Base-by-base conservation (phyloP, 2,113 vertebrate genomes). In the Bubo bubo region DNA sequence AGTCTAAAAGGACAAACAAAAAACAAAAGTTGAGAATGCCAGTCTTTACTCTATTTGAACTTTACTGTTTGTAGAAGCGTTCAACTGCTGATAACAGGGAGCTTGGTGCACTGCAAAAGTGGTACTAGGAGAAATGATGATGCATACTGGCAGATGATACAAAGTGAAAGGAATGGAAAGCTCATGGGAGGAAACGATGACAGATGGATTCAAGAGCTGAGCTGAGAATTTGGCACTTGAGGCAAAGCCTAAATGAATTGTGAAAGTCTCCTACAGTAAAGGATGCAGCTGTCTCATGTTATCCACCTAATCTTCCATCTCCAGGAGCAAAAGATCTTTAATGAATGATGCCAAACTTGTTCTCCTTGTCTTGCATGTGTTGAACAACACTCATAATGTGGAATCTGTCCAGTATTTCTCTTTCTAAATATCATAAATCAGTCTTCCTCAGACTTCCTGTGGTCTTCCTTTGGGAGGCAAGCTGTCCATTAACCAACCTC, bases 221-320 rank as follows among this genome's bases (percentile, higher is more conserved):
- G 72, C 68, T 71, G 93, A 90, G 67, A 96, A 86, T 88, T n/a
- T 96, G 90, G 85, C 90, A 83, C 74, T 94, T 86, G 75, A 90
- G 75, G 63, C 81, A 88, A 95, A 95, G 28, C 50, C 86, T 97
- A 93, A 95, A 95, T 74, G 53, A 95, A 83, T 86, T 95, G 82
- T 92, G 67, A 89, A 86, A 88, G 59, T 90, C 84, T 94, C 77
- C 84, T 96, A 39, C 60, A 88, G 83, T 68, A 96, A 85, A 96
- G 84, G 74, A 91, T 91, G 77, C 87, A 96, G 70, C 77, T 96
- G 92, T 82, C 87, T 94, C 39, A 60, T 64, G 66, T 84, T 91
- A 91, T 91, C 60, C 90, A 95, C 80, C 77, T 93, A 91, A 91
- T 90, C 64, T 94, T 91, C 91, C 80, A 49, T 52, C 60, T 94